Evolutionary conservation across 2,888 invertebrate genomes (phyloP).

Genomic region (Netelia inedita): DNA sequence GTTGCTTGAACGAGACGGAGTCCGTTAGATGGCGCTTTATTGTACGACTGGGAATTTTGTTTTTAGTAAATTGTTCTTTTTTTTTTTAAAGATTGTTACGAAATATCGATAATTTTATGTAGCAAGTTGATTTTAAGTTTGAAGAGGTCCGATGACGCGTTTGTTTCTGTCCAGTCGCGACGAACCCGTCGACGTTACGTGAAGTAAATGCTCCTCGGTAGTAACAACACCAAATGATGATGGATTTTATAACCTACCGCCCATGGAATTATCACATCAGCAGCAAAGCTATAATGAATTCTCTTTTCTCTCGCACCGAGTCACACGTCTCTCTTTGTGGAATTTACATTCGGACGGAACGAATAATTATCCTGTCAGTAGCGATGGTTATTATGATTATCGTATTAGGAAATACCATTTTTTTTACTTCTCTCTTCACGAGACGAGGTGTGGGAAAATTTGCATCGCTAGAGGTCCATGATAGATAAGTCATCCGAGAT

Average conservation of each 20-base stretch:
- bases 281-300: constrained; percentile 62
- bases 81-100: background rate
- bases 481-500: constrained; percentile 18
- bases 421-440: constrained; percentile 5
- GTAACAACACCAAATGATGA: constrained; percentile 66
- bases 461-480: constrained; percentile 24
- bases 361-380: constrained; percentile 63
- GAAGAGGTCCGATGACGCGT: constrained; percentile 51
- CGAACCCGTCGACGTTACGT: background rate
- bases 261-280: constrained; percentile 67
- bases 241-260: constrained; percentile 62
- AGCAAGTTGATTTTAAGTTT: constrained; percentile 8
- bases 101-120: background rate
- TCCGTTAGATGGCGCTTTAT: constrained; percentile 4
- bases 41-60: background rate
- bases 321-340: background rate
- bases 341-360: constrained; percentile 45
- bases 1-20: background rate
- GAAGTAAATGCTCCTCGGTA: constrained; percentile 23
- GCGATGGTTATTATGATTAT: constrained; percentile 43
- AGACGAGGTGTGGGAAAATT: constrained; percentile 52
- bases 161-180: constrained; percentile 51
- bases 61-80: background rate
- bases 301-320: constrained; percentile 9
- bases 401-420: constrained; percentile 29